Evolutionary conservation across 2,113 vertebrate species (phyloP).

Genomic region (Cephalopholis sonnerati): DNA sequence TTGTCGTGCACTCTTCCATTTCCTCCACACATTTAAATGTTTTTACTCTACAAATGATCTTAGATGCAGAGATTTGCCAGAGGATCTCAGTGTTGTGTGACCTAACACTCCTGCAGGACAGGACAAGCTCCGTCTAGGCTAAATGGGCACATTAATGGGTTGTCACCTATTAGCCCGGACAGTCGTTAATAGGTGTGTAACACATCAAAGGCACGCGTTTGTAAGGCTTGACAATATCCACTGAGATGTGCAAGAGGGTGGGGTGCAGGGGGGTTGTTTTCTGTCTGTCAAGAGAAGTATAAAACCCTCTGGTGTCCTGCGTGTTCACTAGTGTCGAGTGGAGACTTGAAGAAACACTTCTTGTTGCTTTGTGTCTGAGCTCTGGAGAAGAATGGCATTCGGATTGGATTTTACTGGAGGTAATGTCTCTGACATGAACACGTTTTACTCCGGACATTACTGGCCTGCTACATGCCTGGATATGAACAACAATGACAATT

Average conservation of each 20-base stretch:
- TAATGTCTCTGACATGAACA: constrained; percentile 31
- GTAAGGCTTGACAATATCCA: constrained; percentile 32
- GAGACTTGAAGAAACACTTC: background rate
- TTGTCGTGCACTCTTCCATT: background rate
- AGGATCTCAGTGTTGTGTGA: background rate
- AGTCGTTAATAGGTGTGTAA: constrained; percentile 35
- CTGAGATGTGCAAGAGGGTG: constrained; percentile 16
- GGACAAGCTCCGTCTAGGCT: constrained; percentile 24
- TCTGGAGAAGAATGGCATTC: constrained; percentile 45
- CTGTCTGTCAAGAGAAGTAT: constrained; percentile 49
- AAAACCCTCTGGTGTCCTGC: constrained; percentile 32
- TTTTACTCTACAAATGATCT: background rate
- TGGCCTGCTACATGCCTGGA: constrained; percentile 42
- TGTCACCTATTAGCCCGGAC: constrained; percentile 54
- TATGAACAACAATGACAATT: constrained; percentile 21
- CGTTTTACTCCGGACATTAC: constrained; percentile 48
- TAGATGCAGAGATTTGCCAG: background rate
- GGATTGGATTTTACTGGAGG: constrained; percentile 40
- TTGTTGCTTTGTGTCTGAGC: background rate
- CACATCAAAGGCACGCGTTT: constrained; percentile 75
- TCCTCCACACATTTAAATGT: background rate
- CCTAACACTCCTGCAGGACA: background rate
- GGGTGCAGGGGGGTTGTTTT: background rate
- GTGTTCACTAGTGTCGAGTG: constrained; percentile 5
- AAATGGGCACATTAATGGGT: constrained; percentile 52